Evolutionary conservation across 2,113 vertebrate species (phyloP).

Genomic region (Callospermophilus lateralis): DNA sequence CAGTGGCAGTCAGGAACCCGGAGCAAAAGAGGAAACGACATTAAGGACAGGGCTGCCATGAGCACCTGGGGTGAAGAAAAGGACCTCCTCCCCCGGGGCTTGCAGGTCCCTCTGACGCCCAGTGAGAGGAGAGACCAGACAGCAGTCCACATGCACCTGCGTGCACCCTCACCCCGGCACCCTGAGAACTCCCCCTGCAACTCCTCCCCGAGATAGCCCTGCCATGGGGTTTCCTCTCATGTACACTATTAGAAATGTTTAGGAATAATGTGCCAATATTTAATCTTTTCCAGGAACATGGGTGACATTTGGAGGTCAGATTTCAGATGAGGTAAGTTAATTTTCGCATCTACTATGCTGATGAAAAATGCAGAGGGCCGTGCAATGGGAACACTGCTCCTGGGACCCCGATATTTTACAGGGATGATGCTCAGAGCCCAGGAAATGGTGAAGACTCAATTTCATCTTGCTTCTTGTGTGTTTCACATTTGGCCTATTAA

Average conservation of each 20-base stretch:
- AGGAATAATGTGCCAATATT: slow-evolving; percentile 70
- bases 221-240: not conserved
- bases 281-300: slow-evolving; percentile 93
- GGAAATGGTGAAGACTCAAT: not conserved
- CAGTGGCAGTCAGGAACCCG: not conserved
- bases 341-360: not conserved
- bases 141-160: not conserved
- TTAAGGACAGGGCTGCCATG: too few species aligned
- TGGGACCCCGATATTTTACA: not conserved
- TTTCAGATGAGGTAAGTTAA: slow-evolving; percentile 96
- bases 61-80: not conserved
- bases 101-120: not conserved
- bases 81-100: not conserved
- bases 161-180: rapidly evolving
- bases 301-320: slow-evolving; percentile 99
- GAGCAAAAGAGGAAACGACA: not conserved
- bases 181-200: not conserved
- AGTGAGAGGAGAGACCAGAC: too few species aligned
- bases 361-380: not conserved
- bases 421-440: not conserved
- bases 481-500: slow-evolving; percentile 18
- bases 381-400: not conserved
- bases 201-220: not conserved
- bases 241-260: not conserved
- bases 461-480: not conserved